Evolutionary conservation across 2,888 invertebrate species (phyloP), one percentile per base, ranked within the genome.

Genomic region (Mythimna vitellina): DNA sequence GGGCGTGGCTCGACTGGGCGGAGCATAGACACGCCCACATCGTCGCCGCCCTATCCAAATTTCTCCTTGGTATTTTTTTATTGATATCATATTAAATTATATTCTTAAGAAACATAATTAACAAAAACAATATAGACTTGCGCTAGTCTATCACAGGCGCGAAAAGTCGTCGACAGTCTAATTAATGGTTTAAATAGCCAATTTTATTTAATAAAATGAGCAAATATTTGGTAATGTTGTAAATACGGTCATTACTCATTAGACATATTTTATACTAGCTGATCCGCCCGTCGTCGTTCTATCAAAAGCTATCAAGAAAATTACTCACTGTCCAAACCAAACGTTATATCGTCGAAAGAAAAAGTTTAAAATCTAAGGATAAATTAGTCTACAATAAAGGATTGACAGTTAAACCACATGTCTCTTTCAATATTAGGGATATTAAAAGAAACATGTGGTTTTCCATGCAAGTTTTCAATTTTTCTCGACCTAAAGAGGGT

Each of bases 1-100:
- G 92, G 96, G 96, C 94, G 95, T 92, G 92, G 86, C 91, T 87
- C 83, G 83, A 90, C 88, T 95, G 95, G 96, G 96, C 95, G 96
- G 95, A 91, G 95, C 93, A 73, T 87, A 76, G 92, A 90, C 95
- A 94, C 96, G 95, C 96, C 96, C 92, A 92, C 92, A 79, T 87
- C 87, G 89, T 91, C 91, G 92, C 94, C 94, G 95, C 96, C 96
- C 94, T 93, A 88, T 89, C 92, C 90, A 89, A 92, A 93, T 91
- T 92, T 91, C 89, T 89, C 91, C 89, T 91, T 90, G 72, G 88
- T 56, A 69, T 75, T 88, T 90, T 70, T 91, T 92, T 91, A 89
- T 91, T 90, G 88, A 90, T 87, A 83, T 85, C 70, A 82, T 70
- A 75, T 78, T 80, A 82, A 82, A 82, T 78, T 71, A 38, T 76